Evolutionary conservation across 2,113 vertebrate genomes (phyloP).

Genomic region (Calyptommatus sinebrachiatus): DNA sequence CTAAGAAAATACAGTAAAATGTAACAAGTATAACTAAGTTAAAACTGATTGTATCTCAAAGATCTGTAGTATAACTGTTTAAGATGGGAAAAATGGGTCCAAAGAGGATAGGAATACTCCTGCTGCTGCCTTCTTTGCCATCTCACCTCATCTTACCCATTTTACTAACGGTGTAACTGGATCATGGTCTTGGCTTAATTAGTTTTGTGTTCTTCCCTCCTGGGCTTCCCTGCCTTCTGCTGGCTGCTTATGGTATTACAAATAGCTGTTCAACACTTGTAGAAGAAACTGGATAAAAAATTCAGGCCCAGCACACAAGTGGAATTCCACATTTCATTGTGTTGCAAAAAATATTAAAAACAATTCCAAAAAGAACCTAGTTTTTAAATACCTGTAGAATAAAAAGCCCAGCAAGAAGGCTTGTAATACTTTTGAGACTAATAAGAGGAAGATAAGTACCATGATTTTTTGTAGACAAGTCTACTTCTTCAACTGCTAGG

Average conservation of each 20-base stretch:
- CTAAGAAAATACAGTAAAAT: too few species aligned
- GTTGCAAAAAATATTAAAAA: neutral
- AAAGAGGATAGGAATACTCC: neutral
- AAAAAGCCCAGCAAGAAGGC: too few species aligned
- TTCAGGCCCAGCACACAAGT: neutral
- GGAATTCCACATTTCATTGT: neutral
- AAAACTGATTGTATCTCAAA: too few species aligned
- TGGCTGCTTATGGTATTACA: constrained; percentile 36
- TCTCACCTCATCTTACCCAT: neutral
- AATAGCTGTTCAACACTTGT: neutral
- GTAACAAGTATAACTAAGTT: too few species aligned
- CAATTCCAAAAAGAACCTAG: too few species aligned
- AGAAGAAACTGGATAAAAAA: neutral
- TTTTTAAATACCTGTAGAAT: neutral
- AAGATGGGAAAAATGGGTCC: neutral
- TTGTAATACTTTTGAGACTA: too few species aligned
- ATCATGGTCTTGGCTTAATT: neutral
- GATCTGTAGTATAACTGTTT: too few species aligned
- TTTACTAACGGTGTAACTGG: neutral
- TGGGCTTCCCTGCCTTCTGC: constrained; percentile 57
- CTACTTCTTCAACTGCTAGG: too few species aligned
- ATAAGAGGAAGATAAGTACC: too few species aligned
- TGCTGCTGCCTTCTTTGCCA: neutral
- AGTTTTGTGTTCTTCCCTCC: constrained; percentile 27
- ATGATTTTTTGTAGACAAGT: too few species aligned